Percentiles rank a stretch among this genome's conserved stretches.
Evolutionary conservation across 2,113 vertebrate genomes (phyloP).

Genomic region (Eptesicus fuscus): DNA sequence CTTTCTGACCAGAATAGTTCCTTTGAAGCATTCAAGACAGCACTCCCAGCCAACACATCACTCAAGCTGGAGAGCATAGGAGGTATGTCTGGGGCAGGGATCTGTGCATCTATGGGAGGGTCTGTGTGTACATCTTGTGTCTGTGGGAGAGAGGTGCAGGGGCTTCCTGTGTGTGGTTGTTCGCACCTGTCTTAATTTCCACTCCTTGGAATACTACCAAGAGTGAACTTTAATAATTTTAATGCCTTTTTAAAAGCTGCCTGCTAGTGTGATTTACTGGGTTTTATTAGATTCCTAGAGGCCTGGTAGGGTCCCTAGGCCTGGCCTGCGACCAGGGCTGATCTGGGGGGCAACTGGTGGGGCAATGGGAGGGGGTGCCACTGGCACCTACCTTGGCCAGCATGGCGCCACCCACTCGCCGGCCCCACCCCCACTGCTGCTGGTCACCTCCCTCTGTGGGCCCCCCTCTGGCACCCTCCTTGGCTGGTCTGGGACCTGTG

Average conservation of each 20-base stretch:
- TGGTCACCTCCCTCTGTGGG: too few species aligned
- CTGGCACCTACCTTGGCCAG: too few species aligned
- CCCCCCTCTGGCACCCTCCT: too few species aligned
- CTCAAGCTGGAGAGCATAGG: background rate
- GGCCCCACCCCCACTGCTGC: too few species aligned
- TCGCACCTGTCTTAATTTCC: background rate
- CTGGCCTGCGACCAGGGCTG: too few species aligned
- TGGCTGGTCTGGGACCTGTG: too few species aligned
- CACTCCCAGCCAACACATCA: background rate
- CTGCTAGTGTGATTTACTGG: background rate
- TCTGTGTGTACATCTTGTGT: background rate
- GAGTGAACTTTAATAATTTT: background rate
- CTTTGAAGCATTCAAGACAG: background rate
- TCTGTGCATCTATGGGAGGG: background rate
- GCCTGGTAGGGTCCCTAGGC: too few species aligned
- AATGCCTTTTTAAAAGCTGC: background rate
- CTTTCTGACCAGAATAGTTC: background rate
- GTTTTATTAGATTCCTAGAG: background rate
- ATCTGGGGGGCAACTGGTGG: too few species aligned
- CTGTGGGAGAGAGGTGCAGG: background rate
- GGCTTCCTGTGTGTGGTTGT: background rate
- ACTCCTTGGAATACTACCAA: background rate
- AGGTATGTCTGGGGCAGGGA: background rate
- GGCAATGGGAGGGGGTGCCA: too few species aligned
- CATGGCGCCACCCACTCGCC: too few species aligned